These are phyloP conservation scores for Hipparchia sbordonii DNA, from an alignment of 2,888 invertebrate genomes.

Conservation along the genomic window DNA sequence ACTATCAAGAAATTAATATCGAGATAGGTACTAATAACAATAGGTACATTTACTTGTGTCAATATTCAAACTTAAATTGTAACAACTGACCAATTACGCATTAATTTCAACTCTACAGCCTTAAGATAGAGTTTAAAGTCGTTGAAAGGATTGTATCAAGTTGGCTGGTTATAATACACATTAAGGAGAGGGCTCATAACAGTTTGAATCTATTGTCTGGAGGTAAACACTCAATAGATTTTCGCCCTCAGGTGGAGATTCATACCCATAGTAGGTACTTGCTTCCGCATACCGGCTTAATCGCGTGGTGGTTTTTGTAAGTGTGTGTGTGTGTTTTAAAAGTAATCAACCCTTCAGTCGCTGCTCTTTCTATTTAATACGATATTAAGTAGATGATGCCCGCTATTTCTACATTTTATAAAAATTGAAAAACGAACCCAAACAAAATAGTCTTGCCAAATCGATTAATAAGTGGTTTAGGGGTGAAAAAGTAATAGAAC, in stretches of 20 bases:
- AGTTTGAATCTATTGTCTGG: constrained; percentile 70
- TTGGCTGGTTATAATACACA: constrained; percentile 35
- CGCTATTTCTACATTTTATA: no score
- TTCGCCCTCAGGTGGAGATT: constrained; percentile 66
- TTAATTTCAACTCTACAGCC: neutral
- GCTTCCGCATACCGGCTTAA: constrained; percentile 22
- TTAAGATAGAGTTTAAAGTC: constrained; percentile 9
- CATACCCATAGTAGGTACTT: constrained; percentile 12
- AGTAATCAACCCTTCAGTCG: neutral
- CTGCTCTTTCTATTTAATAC: neutral
- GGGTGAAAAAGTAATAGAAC: no score
- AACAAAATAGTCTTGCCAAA: no score
- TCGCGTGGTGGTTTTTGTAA: constrained; percentile 25
- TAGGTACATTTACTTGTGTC: constrained; percentile 43
- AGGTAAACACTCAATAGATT: constrained; percentile 59
- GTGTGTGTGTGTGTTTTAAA: neutral
- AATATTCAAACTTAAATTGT: constrained; percentile 40
- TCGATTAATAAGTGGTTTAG: no score
- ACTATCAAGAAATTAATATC: constrained; percentile 39
- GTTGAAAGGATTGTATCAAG: neutral
- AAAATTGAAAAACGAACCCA: no score
- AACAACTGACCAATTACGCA: constrained; percentile 14
- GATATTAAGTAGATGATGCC: no score
- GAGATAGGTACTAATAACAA: constrained; percentile 37
- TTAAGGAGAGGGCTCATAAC: constrained; percentile 53